These are phyloP conservation scores for Spondyliosoma cantharus DNA, from an alignment of 2,797 vertebrate species.

Conservation along the genomic window DNA sequence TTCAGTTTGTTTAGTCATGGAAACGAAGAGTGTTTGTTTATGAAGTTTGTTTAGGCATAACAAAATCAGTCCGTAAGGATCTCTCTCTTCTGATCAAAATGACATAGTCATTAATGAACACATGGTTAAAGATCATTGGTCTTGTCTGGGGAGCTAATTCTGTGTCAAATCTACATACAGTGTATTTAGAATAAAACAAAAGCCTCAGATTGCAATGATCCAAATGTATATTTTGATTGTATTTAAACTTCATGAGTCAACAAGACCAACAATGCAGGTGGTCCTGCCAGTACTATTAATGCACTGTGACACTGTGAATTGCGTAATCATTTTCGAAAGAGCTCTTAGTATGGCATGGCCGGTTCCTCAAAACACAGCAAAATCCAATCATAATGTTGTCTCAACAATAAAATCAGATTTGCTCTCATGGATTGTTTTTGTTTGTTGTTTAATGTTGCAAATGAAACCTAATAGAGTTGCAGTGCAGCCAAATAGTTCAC, in stretches of 20 bases:
- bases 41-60: too few species aligned
- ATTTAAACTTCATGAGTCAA: conserved; percentile 19
- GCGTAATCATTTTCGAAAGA: conserved; percentile 46
- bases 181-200: conserved; percentile 2
- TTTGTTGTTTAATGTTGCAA: conserved; percentile 61
- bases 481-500: conserved; percentile 50
- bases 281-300: conserved; percentile 37
- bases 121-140: neutral
- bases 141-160: conserved; percentile 3
- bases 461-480: conserved; percentile 64
- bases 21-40: too few species aligned
- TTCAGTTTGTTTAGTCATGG: too few species aligned
- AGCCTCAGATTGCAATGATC: conserved; percentile 13
- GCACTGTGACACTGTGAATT: conserved; percentile 27
- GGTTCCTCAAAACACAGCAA: conserved; percentile 41
- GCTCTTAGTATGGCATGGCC: conserved; percentile 31
- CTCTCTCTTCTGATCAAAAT: too few species aligned
- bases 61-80: too few species aligned
- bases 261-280: conserved; percentile 9
- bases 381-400: conserved; percentile 56
- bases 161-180: neutral
- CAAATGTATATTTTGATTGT: conserved; percentile 17
- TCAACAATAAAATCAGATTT: conserved; percentile 67
- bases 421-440: conserved; percentile 43
- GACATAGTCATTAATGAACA: neutral